Percentiles rank a stretch among this genome's conserved stretches.
Evolutionary conservation across 2,797 vertebrate species (phyloP).

Genomic region (Holocentrus rufus): DNA sequence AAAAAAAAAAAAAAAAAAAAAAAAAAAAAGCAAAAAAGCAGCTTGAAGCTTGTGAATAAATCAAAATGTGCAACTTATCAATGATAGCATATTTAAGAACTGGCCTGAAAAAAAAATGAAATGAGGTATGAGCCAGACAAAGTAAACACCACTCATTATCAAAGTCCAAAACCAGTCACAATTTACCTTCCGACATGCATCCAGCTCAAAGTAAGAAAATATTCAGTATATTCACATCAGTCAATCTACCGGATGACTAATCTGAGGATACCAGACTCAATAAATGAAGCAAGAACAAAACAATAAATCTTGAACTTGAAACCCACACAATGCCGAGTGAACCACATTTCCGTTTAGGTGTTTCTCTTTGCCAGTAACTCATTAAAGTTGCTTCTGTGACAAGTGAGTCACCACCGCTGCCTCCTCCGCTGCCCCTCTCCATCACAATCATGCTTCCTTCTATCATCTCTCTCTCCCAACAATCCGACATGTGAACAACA

Average conservation of each 20-base stretch:
- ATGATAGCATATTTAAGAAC: too few relatives aligned
- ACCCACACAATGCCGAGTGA: conserved; percentile 9
- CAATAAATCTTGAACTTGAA: background rate
- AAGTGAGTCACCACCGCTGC: conserved; percentile 20
- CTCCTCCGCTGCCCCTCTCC: background rate
- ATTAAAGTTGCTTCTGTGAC: conserved; percentile 11
- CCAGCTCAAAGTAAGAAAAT: background rate
- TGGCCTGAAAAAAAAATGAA: too few relatives aligned
- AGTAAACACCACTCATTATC: too few relatives aligned
- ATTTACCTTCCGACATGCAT: background rate
- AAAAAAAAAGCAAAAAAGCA: too few relatives aligned
- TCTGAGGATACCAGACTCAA: background rate
- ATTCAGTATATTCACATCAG: background rate
- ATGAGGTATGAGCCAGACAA: too few relatives aligned
- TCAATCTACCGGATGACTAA: background rate
- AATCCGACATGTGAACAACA: too few relatives aligned
- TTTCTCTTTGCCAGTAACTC: conserved; percentile 20
- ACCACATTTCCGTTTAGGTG: conserved; percentile 15
- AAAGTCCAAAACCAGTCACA: too few relatives aligned
- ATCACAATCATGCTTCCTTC: background rate
- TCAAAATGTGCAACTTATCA: too few relatives aligned
- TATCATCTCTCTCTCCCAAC: too few relatives aligned
- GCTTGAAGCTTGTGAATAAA: too few relatives aligned
- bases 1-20: conserved; percentile 17
- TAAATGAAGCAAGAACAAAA: background rate